These are phyloP conservation scores for Asarcornis scutulata DNA, from an alignment of 2,113 vertebrate genomes.

Conservation along the genomic window DNA sequence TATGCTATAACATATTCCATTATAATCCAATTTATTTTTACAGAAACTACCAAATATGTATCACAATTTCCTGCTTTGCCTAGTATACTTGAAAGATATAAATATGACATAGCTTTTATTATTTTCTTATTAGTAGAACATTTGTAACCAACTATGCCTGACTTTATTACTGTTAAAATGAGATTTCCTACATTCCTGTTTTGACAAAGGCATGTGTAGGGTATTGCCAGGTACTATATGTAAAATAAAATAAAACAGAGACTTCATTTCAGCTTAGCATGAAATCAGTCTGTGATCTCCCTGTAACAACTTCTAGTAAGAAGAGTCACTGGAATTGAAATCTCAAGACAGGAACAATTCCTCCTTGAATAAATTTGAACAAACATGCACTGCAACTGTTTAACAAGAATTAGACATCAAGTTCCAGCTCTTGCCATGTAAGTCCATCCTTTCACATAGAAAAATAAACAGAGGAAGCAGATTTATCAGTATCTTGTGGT, in stretches of 20 bases:
- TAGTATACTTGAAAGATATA: not conserved
- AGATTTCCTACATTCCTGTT: not conserved
- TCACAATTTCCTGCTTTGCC: constrained; percentile 29
- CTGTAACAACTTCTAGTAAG: not conserved
- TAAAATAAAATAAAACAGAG: not conserved
- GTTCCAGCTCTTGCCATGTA: not conserved
- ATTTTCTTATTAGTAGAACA: constrained; percentile 4
- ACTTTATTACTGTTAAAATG: not conserved
- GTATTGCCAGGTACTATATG: not conserved
- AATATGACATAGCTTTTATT: not conserved
- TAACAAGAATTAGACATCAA: constrained; percentile 33
- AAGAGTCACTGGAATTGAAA: not conserved
- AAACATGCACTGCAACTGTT: not conserved
- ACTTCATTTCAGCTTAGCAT: not conserved
- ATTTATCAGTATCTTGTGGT: not conserved
- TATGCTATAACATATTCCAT: not conserved
- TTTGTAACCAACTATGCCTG: not conserved
- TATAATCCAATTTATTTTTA: constrained; percentile 33
- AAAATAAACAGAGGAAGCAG: not conserved
- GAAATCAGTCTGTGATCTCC: not conserved
- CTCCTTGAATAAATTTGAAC: not conserved
- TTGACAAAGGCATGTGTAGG: not conserved
- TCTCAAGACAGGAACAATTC: not conserved
- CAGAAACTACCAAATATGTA: constrained; percentile 11
- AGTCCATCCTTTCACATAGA: not conserved